Conservation (phyloP, 2,797 vertebrate species). For the Valencia hispanica region DNA sequence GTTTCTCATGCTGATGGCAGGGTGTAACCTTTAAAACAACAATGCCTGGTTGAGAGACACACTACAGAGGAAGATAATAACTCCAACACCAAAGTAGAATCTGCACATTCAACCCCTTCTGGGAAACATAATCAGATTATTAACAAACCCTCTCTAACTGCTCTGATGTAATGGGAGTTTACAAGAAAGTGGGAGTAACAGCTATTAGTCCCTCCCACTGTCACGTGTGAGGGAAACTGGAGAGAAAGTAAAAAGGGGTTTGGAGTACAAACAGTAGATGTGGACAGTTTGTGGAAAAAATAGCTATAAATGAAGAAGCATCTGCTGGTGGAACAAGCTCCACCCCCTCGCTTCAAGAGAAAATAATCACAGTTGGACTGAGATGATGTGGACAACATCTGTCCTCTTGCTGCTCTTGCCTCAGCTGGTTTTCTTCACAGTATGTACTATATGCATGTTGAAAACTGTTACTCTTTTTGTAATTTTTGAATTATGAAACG, state of each 20-base stretch:
- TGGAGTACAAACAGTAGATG: slow-evolving; percentile 4
- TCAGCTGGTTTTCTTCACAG: slow-evolving; percentile 64
- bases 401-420: slow-evolving; percentile 69
- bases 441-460: slow-evolving; percentile 57
- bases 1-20: slow-evolving; percentile 74
- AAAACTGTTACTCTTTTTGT: not conserved
- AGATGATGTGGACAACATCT: slow-evolving; percentile 72
- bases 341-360: slow-evolving; percentile 23
- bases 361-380: slow-evolving; percentile 40
- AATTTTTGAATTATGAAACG: not conserved
- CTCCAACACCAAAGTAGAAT: slow-evolving; percentile 34
- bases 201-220: not conserved
- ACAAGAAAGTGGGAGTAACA: slow-evolving; percentile 54
- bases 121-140: slow-evolving; percentile 33
- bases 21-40: slow-evolving; percentile 72
- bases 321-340: slow-evolving; percentile 38
- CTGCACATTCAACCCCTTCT: slow-evolving; percentile 48
- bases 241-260: slow-evolving; percentile 27
- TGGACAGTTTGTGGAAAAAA: slow-evolving; percentile 44
- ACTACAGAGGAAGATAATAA: slow-evolving; percentile 36
- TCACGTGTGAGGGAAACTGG: slow-evolving; percentile 14
- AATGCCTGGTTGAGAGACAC: slow-evolving; percentile 49
- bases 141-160: slow-evolving; percentile 17
- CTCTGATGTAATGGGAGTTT: slow-evolving; percentile 50
- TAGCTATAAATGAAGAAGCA: slow-evolving; percentile 46